Conservation (phyloP, 2,113 vertebrate species). For the Planiliza haematocheilus region DNA sequence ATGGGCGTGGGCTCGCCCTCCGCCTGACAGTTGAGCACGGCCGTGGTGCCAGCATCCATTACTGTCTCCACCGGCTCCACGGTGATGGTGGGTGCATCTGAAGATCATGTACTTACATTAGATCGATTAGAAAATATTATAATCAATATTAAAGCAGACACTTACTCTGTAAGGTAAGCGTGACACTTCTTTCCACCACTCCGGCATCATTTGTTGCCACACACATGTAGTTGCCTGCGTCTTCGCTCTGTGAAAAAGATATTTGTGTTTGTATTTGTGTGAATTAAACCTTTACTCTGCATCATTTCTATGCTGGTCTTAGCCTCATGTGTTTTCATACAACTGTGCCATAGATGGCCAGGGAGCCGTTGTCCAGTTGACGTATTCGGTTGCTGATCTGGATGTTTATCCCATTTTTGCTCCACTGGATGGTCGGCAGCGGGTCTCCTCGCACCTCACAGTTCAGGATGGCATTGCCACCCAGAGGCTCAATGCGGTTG, state of each 20-base stretch:
- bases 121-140: rapidly evolving
- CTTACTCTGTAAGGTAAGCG: constrained; percentile 92
- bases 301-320: too few species aligned
- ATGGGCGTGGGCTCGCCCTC: constrained; percentile 88
- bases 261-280: neutral
- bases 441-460: constrained; percentile 97
- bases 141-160: neutral
- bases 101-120: neutral
- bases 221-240: constrained; percentile 95
- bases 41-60: constrained; percentile 86
- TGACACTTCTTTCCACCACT: constrained; percentile 89
- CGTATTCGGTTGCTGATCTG: constrained; percentile 87
- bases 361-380: constrained; percentile 92
- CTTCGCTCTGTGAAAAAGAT: constrained; percentile 86
- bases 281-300: neutral
- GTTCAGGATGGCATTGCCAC: constrained; percentile 92
- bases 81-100: constrained; percentile 89
- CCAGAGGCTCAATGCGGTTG: constrained; percentile 90
- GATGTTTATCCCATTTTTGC: constrained; percentile 88
- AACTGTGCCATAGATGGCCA: constrained; percentile 94
- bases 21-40: constrained; percentile 90
- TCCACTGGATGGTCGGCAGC: constrained; percentile 93
- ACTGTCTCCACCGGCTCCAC: constrained; percentile 87
- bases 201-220: constrained; percentile 95
- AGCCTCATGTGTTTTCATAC: constrained; percentile 82